Conservation (phyloP, 2,888 invertebrate genomes). For the Tridacna gigas region DNA sequence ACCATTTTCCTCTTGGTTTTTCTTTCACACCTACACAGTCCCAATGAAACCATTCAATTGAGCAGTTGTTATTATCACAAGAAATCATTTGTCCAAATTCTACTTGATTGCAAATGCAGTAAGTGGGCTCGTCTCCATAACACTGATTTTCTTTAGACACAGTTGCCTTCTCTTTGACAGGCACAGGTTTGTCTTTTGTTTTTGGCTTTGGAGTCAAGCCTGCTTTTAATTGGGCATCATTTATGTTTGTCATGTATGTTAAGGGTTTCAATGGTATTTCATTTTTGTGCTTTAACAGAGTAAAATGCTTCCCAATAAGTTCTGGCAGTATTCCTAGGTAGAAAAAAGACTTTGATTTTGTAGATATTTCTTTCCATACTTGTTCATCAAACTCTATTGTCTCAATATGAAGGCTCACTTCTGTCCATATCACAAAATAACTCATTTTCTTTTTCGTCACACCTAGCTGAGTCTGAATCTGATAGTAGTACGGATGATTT, state of each 20-base stretch:
- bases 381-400: constrained; percentile 24
- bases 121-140: constrained; percentile 14
- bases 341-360: constrained; percentile 9
- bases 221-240: not conserved
- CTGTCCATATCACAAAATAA: constrained; percentile 58
- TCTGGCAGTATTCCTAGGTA: constrained; percentile 19
- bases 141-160: not conserved
- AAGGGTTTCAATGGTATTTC: not conserved
- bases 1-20: constrained; percentile 40
- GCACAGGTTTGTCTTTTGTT: too few species aligned
- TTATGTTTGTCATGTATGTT: not conserved
- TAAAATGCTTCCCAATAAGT: constrained; percentile 24
- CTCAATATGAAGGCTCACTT: constrained; percentile 38
- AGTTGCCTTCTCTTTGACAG: not conserved
- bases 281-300: not conserved
- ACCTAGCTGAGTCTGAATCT: constrained; percentile 51
- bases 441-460: constrained; percentile 29
- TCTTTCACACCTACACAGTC: constrained; percentile 35
- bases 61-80: constrained; percentile 37
- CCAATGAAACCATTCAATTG: constrained; percentile 41
- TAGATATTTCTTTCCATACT: constrained; percentile 16
- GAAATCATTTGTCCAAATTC: constrained; percentile 35
- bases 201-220: not conserved
- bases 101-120: constrained; percentile 37
- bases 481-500: constrained; percentile 47